These are phyloP conservation scores for Fragum fragum DNA, from an alignment of 2,888 invertebrate genomes.

Conservation along the genomic window DNA sequence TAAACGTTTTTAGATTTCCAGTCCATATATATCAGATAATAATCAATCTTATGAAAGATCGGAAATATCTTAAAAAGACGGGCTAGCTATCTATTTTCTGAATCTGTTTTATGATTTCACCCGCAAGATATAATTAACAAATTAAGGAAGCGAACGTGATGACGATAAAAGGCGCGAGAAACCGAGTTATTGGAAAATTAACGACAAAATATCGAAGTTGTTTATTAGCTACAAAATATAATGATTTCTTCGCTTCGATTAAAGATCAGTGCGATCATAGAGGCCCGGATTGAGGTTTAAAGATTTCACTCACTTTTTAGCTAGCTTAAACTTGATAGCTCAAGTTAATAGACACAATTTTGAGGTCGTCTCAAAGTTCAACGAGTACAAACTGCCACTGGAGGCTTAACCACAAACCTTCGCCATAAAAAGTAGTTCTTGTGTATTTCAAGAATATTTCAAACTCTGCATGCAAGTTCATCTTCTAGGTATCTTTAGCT, in stretches of 20 bases:
- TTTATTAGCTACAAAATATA: background rate
- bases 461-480: too few relatives aligned
- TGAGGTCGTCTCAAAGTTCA: too few relatives aligned
- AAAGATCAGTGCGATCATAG: background rate
- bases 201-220: background rate
- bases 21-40: background rate
- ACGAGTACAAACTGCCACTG: too few relatives aligned
- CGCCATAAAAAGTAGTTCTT: too few relatives aligned
- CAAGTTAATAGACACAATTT: too few relatives aligned
- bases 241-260: conserved; percentile 1
- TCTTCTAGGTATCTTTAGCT: too few relatives aligned
- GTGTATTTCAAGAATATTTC: too few relatives aligned
- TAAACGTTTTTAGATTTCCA: background rate
- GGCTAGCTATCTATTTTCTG: background rate
- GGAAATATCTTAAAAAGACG: background rate
- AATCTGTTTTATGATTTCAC: background rate
- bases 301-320: too few relatives aligned
- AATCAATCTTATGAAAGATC: background rate
- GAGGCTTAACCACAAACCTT: too few relatives aligned
- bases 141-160: background rate
- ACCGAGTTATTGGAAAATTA: background rate
- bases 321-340: too few relatives aligned
- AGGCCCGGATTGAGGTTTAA: too few relatives aligned
- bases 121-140: conserved; percentile 4
- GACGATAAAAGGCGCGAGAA: background rate